Conservation (phyloP, 2,797 vertebrate species). For the Gymnoscopelus braueri region DNA sequence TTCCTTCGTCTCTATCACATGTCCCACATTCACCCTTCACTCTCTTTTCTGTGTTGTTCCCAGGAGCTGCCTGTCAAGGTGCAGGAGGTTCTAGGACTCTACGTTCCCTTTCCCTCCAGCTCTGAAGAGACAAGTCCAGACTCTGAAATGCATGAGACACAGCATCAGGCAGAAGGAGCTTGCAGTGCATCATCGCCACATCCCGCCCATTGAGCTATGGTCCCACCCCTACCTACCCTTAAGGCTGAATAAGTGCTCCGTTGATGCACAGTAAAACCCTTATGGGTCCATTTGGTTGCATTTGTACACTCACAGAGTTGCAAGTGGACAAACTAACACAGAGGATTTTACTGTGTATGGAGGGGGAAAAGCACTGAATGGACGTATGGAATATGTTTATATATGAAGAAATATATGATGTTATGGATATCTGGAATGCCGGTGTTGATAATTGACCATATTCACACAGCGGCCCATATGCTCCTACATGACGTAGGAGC, state of each 20-base stretch:
- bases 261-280: no score
- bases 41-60: background rate
- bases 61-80: constrained; percentile 89
- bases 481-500: no score
- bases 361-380: background rate
- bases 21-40: background rate
- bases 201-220: constrained; percentile 24
- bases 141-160: constrained; percentile 68
- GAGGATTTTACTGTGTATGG: no score
- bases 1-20: no score
- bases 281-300: no score
- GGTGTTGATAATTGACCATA: no score
- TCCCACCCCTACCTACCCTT: constrained; percentile 50
- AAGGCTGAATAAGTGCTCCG: constrained; percentile 25
- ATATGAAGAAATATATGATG: background rate
- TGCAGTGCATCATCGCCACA: constrained; percentile 66
- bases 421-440: constrained; percentile 5
- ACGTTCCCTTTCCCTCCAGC: constrained; percentile 39
- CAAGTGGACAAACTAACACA: no score
- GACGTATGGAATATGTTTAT: constrained; percentile 25
- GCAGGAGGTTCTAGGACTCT: constrained; percentile 86
- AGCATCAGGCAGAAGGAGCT: constrained; percentile 62
- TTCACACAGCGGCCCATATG: no score
- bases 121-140: constrained; percentile 69
- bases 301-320: no score